A percentile compares a stretch with the other conserved stretches of the same genome.
phyloP scores from a whole-genome alignment of 1,140 invertebrate species.

The Apis cerana region DNA sequence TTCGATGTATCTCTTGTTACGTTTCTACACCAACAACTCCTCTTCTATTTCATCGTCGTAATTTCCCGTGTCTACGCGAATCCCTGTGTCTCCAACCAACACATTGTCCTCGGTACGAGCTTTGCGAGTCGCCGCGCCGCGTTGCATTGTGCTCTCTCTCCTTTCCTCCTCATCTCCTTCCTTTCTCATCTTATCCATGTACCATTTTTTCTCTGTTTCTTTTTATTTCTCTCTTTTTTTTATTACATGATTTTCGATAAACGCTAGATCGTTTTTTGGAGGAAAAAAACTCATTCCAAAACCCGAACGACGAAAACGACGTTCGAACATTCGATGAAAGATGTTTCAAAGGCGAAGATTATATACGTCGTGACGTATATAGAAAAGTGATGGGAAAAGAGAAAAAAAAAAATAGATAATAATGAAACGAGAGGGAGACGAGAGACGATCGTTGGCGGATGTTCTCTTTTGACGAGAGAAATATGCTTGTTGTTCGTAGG shows the following conservation, averaged over 20 bases:
- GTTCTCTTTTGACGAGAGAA: background rate
- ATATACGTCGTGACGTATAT: too few species aligned
- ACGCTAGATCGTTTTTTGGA: too few species aligned
- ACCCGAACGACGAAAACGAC: too few species aligned
- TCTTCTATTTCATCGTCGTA: slow-evolving; percentile 42
- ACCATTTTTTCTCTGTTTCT: background rate
- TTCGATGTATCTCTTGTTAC: slow-evolving; percentile 48
- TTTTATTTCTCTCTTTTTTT: background rate
- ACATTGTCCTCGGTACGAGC: background rate
- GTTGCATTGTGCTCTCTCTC: slow-evolving; percentile 15
- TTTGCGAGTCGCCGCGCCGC: background rate
- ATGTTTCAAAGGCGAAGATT: too few species aligned
- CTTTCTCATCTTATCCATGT: too few species aligned
- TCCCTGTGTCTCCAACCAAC: background rate
- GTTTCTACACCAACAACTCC: slow-evolving; percentile 9
- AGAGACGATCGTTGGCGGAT: too few species aligned
- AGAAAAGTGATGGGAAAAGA: too few species aligned
- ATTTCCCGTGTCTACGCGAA: background rate
- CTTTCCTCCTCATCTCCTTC: background rate
- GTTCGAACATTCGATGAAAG: too few species aligned
- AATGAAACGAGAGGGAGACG: too few species aligned
- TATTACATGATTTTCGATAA: too few species aligned
- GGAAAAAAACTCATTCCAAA: too few species aligned
- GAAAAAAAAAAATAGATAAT: too few species aligned
- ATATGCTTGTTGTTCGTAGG: slow-evolving; percentile 82